Conservation (phyloP, 2,888 invertebrate genomes). For the Drosophila pegasa region DNA sequence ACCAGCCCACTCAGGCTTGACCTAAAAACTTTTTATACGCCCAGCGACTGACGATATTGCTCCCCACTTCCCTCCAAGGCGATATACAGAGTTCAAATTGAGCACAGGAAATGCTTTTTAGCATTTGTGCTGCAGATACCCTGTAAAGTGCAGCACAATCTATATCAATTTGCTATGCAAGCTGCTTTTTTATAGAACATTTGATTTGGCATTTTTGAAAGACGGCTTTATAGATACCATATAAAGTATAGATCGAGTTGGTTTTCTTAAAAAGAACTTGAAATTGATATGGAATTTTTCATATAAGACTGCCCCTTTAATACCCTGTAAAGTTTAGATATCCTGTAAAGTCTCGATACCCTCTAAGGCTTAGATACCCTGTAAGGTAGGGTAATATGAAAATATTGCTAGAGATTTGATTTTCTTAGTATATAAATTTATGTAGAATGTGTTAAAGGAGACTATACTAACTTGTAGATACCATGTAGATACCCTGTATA, state of each 20-base stretch:
- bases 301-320: background rate
- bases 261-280: background rate
- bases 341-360: no score
- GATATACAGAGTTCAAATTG: constrained; percentile 6
- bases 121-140: background rate
- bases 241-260: no score
- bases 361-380: no score
- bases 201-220: no score
- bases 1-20: constrained; percentile 4
- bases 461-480: no score
- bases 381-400: no score
- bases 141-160: background rate
- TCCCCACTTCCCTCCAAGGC: constrained; percentile 4
- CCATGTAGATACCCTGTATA: no score
- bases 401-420: no score
- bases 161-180: background rate
- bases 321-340: background rate
- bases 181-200: background rate
- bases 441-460: no score
- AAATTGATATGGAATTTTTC: background rate
- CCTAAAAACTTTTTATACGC: constrained; percentile 19
- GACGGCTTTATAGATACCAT: no score
- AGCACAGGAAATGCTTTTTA: background rate
- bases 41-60: constrained; percentile 5
- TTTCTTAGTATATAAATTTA: no score